Base-by-base conservation (phyloP, 2,113 vertebrate genomes). In the Pluvialis apricaria region DNA sequence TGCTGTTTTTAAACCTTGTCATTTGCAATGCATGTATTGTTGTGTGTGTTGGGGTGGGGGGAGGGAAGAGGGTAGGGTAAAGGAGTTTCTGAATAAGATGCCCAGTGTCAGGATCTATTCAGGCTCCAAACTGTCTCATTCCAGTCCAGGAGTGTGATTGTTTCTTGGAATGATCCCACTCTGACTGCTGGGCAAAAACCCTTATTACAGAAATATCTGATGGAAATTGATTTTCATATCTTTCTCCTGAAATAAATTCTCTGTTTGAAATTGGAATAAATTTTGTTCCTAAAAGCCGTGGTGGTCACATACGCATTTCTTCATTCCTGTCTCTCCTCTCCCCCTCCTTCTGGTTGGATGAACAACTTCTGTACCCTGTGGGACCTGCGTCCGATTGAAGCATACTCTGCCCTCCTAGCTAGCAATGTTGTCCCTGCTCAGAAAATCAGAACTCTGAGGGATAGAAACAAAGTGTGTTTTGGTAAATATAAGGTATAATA, bases 201-300 rank as follows among this genome's bases (percentile, higher is more conserved):
- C 94, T 90, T 91, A 91, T 86, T 97, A 96, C 97, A 92, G 97
- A 97, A 97, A 91, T 93, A 95, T 91, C 97, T 86, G 97, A 97
- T 97, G 98, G 97, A 98, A 98, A 96, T 96, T 61, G 92, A 98
- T 97, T 98, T 98, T 98, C 98, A 98, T 98, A 98, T 97, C 98
- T 98, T 98, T 98, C 98, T 98, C 98, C 98, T 98, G 96, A 98
- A 98, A 98, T 98, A 98, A 98, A 98, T 97, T 97, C 96, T 97
- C 97, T 98, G 98, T 98, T 98, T 98, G 98, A 98, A 98, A 98
- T 98, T 98, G 97, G 98, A 98, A 98, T 98, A 98, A 98, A 98
- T 97, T 97, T 98, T 97, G 97, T 98, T 98, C 98, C 98, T 98
- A 98, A 97, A 98, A 55, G 54, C 60, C 12, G 38, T 44, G 64